phyloP scores from a whole-genome alignment of 2,888 invertebrate species.

The Parapristionchus giblindavisi region DNA sequence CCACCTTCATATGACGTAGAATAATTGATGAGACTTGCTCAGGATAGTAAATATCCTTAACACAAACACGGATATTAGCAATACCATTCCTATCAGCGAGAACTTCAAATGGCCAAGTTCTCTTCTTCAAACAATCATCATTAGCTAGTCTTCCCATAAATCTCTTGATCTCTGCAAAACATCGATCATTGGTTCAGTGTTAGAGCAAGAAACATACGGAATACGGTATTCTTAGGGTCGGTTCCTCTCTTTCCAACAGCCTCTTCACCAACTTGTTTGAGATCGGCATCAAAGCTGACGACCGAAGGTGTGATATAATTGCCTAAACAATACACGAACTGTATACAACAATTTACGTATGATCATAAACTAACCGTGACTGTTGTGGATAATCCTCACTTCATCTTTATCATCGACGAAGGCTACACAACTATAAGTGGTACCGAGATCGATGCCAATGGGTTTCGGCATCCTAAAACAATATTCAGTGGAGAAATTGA shows the following conservation, averaged over 20 bases:
- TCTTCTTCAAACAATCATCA: too few relatives aligned
- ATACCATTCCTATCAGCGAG: neutral
- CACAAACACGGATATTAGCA: neutral
- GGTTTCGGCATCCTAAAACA: too few relatives aligned
- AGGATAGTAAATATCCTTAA: neutral
- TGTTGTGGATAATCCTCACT: neutral
- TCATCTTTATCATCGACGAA: neutral
- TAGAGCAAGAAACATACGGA: neutral
- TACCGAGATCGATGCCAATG: slow-evolving; percentile 26
- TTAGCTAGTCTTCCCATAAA: too few relatives aligned
- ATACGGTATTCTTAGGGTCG: slow-evolving; percentile 4
- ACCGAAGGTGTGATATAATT: slow-evolving; percentile 11
- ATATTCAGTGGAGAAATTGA: too few relatives aligned
- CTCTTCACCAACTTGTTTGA: neutral
- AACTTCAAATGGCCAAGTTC: neutral
- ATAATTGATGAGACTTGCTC: slow-evolving; percentile 5
- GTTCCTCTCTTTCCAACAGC: neutral
- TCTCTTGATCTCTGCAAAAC: too few relatives aligned
- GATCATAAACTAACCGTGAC: neutral
- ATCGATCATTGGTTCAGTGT: neutral
- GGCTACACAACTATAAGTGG: slow-evolving; percentile 2
- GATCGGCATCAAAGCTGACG: neutral
- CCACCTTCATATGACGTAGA: slow-evolving; percentile 1
- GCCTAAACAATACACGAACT: neutral
- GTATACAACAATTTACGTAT: neutral